Conservation (phyloP, 2,888 invertebrate species). For the Sminthurides aquaticus region DNA sequence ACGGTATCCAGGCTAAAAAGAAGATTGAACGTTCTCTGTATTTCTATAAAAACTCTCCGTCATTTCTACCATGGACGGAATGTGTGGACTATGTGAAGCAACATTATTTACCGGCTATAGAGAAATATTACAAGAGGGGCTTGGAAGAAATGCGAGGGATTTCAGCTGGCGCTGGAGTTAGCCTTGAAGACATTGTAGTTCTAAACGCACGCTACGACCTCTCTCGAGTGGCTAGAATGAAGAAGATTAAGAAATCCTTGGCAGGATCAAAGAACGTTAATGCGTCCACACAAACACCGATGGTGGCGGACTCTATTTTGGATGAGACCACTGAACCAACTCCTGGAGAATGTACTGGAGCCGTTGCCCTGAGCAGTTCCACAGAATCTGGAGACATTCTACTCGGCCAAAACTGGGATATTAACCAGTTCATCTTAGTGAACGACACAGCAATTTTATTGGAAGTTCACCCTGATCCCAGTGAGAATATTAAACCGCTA, state of each 20-base stretch:
- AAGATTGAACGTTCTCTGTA: conserved; percentile 26
- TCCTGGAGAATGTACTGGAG: conserved; percentile 29
- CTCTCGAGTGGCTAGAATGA: conserved; percentile 17
- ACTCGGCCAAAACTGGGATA: conserved; percentile 35
- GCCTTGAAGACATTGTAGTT: conserved; percentile 28
- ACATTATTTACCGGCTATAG: conserved; percentile 25
- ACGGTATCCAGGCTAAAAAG: conserved; percentile 28
- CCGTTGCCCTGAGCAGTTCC: conserved; percentile 27
- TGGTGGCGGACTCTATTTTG: neutral
- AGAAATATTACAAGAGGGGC: conserved; percentile 25
- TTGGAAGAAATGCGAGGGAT: conserved; percentile 35
- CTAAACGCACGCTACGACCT: conserved; percentile 33
- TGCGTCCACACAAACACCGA: neutral
- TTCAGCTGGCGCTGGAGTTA: conserved; percentile 24
- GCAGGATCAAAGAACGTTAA: neutral
- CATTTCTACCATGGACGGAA: conserved; percentile 27
- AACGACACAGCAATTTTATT: conserved; percentile 32
- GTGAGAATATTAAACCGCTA: conserved; percentile 31
- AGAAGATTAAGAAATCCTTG: conserved; percentile 3
- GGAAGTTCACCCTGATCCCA: conserved; percentile 32
- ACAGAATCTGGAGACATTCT: conserved; percentile 27
- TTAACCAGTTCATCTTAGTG: conserved; percentile 22
- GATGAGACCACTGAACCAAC: neutral
- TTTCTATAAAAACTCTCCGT: conserved; percentile 20
- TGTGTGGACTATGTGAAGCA: conserved; percentile 23